A percentile compares a stretch with the other conserved stretches of the same genome.
Evolutionary conservation across 2,888 invertebrate species (phyloP).

Genomic region (Leptopterna dolabrata): DNA sequence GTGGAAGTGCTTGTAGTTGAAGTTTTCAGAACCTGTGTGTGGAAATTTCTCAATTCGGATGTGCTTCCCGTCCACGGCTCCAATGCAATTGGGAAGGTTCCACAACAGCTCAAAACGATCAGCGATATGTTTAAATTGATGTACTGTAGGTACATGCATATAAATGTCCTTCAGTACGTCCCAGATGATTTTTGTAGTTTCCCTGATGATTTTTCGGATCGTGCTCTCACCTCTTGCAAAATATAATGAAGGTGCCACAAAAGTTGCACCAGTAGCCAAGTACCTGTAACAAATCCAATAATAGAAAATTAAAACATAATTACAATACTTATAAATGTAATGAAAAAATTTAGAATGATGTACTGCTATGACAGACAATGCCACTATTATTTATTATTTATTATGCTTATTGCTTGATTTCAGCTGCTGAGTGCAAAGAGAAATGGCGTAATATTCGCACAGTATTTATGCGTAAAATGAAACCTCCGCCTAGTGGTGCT

Average conservation of each 20-base stretch:
- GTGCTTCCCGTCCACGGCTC: too few relatives aligned
- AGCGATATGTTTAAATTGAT: constrained; percentile 62
- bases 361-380: too few relatives aligned
- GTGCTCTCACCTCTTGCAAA: constrained; percentile 62
- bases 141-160: constrained; percentile 60
- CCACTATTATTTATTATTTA: too few relatives aligned
- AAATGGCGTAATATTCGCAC: constrained; percentile 41
- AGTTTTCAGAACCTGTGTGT: constrained; percentile 62
- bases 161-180: constrained; percentile 47
- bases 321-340: too few relatives aligned
- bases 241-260: constrained; percentile 56
- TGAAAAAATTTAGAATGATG: too few relatives aligned
- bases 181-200: neutral
- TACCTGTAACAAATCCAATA: too few relatives aligned
- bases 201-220: constrained; percentile 62
- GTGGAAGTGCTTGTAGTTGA: constrained; percentile 65
- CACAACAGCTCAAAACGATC: constrained; percentile 62
- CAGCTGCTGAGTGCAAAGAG: constrained; percentile 48
- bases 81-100: too few relatives aligned
- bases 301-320: too few relatives aligned
- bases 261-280: constrained; percentile 61
- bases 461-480: constrained; percentile 25
- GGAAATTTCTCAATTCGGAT: too few relatives aligned
- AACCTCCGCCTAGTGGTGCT: too few relatives aligned
- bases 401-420: too few relatives aligned